These are phyloP conservation scores for Parapsyche elsis DNA, from an alignment of 1,140 invertebrate species.

Conservation along the genomic window DNA sequence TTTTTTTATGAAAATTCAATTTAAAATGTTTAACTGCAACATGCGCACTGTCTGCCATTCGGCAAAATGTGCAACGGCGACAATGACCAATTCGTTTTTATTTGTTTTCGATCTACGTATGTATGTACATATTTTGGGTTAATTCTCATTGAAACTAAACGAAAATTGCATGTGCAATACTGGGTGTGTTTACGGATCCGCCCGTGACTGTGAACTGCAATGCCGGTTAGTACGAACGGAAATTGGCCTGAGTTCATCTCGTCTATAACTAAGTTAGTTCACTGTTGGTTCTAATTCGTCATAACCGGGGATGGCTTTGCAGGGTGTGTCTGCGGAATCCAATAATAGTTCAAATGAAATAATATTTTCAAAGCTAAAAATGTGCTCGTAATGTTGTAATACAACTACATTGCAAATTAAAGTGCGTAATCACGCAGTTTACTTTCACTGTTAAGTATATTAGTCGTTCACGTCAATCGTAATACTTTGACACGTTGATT, in stretches of 20 bases:
- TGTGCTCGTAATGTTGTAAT: neutral
- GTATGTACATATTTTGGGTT: too few relatives aligned
- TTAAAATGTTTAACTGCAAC: conserved; percentile 42
- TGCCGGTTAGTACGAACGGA: conserved; percentile 48
- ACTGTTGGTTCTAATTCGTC: conserved; percentile 51
- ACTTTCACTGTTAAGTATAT: neutral
- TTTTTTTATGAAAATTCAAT: conserved; percentile 50
- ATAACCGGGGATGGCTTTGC: conserved; percentile 48
- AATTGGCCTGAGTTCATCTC: conserved; percentile 53
- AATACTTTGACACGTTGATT: neutral
- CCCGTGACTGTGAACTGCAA: neutral
- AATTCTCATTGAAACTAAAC: too few relatives aligned
- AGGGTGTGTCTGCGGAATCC: conserved; percentile 38
- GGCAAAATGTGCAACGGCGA: too few relatives aligned
- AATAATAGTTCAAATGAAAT: neutral
- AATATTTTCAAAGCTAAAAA: too few relatives aligned
- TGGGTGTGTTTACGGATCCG: too few relatives aligned
- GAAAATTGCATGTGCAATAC: too few relatives aligned
- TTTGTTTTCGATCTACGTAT: too few relatives aligned
- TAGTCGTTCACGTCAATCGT: neutral
- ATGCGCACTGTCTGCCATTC: neutral
- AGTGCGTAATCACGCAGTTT: neutral
- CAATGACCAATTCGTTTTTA: too few relatives aligned
- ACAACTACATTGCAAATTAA: neutral
- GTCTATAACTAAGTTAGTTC: conserved; percentile 44